Base-by-base conservation (phyloP, 2,888 invertebrate genomes). In the Podotricha telesiphe region DNA sequence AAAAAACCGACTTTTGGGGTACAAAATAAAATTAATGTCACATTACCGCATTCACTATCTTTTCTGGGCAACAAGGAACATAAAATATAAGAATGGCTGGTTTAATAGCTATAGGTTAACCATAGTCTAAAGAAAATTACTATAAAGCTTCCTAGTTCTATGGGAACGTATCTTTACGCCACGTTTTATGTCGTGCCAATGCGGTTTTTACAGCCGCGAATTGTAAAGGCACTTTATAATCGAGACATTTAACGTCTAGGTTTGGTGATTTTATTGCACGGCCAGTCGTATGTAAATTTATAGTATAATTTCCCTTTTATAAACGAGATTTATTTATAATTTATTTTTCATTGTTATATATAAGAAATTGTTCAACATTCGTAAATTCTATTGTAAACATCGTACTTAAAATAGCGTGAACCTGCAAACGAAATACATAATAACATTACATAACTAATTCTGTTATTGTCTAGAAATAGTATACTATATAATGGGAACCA, bases 171-270 rank as follows among this genome's bases (percentile, higher is more conserved):
- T 78, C 78, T 80, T 79, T 79, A 81, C 79, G 75, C 76, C 62
- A 75, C 75, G 77, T 79, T 84, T 83, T 82, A 83, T 72, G 61
- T 65, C 72, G 72, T 74, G 72, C 69, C 71, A 76, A 47, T 78
- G 78, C 78, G 81, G 79, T 73, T 74, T 85, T 85, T 86, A 86
- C 81, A 84, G 81, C 77, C 77, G 77, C 80, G 79, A 81, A 80
- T 82, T 82, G 82, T 82, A 80, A 77, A 73, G 76, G 75, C 75
- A 76, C 76, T 85, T 84, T 81, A 81, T 77, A 74, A 77, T 72
- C 55, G 62, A 62, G 61, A 66, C 55, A 22, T 65, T 22, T 61
- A 66, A 61, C 53, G 47, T 65, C 50, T 62, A 20, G 37, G 47
- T 37, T 19, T 48, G 19, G 0, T 62, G n/a, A 34, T 50, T 48